These are phyloP conservation scores for Haemorhous mexicanus DNA, from an alignment of 2,113 vertebrate genomes.

Conservation along the genomic window DNA sequence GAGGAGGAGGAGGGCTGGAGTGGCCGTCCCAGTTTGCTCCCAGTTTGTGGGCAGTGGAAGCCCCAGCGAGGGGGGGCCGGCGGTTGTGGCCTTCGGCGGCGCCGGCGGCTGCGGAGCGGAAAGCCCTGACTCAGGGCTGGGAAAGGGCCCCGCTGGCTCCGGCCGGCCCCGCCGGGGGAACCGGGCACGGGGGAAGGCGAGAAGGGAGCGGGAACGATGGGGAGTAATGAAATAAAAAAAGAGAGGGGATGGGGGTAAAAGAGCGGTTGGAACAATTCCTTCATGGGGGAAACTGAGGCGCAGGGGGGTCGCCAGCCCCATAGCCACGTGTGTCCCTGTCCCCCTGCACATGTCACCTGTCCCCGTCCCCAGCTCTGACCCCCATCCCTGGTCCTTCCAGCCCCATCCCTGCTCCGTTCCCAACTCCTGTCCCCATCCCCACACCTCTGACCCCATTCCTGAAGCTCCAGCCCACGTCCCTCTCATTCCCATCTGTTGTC, in stretches of 20 bases:
- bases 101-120: constrained; percentile 1
- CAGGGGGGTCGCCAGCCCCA: not conserved
- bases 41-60: not conserved
- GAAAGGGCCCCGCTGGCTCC: constrained; percentile 18
- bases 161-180: not conserved
- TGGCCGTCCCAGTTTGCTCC: not conserved
- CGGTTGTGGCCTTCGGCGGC: not conserved
- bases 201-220: not conserved
- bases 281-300: not conserved
- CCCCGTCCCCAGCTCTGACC: no score
- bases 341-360: not conserved
- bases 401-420: not conserved
- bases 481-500: not conserved
- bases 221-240: no score
- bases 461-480: not conserved
- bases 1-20: not conserved
- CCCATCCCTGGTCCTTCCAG: not conserved
- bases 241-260: rapidly evolving
- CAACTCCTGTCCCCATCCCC: not conserved
- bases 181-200: not conserved
- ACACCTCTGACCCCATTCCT: not conserved
- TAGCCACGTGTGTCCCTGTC: no score
- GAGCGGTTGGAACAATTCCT: not conserved
- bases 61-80: not conserved
- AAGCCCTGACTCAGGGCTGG: constrained; percentile 33